Evolutionary conservation across 2,797 vertebrate genomes (phyloP).

Genomic region (Morelia viridis): DNA sequence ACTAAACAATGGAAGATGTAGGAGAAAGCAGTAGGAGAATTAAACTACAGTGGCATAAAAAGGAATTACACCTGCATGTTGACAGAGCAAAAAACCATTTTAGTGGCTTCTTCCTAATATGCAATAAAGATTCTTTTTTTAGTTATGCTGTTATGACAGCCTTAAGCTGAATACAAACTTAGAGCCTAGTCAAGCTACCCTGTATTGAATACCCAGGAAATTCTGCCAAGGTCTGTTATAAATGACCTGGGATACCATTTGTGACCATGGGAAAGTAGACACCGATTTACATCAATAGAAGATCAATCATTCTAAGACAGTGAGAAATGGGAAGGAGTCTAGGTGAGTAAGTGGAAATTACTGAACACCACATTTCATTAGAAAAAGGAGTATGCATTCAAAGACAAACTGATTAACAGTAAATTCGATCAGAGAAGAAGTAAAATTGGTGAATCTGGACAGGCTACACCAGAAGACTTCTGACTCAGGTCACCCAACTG

Average conservation of each 20-base stretch:
- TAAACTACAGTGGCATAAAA: not conserved
- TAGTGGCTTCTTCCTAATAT: not conserved
- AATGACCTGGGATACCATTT: not conserved
- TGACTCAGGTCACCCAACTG: not conserved
- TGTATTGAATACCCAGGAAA: not conserved
- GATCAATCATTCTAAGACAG: not conserved
- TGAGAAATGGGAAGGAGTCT: not conserved
- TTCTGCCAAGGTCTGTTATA: not conserved
- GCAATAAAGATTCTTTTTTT: not conserved
- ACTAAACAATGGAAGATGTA: not conserved
- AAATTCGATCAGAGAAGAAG: not conserved
- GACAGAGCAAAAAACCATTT: not conserved
- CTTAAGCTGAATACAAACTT: not conserved
- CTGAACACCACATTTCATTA: not conserved
- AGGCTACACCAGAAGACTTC: not conserved
- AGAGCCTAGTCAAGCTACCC: not conserved
- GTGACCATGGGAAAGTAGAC: not conserved
- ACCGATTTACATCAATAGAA: not conserved
- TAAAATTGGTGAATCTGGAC: not conserved
- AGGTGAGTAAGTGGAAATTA: not conserved
- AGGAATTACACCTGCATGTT: not conserved
- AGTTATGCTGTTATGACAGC: not conserved
- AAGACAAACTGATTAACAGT: not conserved
- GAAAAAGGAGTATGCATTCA: not conserved
- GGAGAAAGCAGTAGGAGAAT: not conserved